Percentiles rank a stretch among this genome's conserved stretches.
Conservation (phyloP, 1,140 invertebrate genomes). For the Grapholita molesta region DNA sequence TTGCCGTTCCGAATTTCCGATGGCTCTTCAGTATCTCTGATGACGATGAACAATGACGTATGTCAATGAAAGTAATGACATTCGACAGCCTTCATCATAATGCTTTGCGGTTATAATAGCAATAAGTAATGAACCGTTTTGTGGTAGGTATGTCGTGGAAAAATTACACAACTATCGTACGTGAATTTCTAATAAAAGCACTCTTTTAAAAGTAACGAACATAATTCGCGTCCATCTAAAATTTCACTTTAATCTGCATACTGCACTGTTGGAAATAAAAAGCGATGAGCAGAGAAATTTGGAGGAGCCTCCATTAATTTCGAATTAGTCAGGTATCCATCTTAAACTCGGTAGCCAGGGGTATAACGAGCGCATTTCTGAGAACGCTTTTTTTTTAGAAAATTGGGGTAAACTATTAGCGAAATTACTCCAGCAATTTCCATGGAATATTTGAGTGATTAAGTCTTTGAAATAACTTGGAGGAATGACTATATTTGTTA, state of each 20-base stretch:
- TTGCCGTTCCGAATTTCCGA: not conserved
- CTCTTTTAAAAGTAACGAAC: not conserved
- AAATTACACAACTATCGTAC: not conserved
- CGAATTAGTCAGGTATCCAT: constrained; percentile 11
- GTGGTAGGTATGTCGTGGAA: not conserved
- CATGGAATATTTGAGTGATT: not conserved
- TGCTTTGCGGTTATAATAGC: not conserved
- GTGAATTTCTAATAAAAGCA: constrained; percentile 11
- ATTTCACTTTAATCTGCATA: not conserved
- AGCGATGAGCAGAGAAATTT: not conserved
- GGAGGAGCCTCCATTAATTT: constrained; percentile 1
- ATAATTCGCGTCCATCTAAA: not conserved
- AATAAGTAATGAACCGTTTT: not conserved
- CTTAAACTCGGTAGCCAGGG: constrained; percentile 1
- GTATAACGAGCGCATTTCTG: not conserved
- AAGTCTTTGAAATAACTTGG: not conserved
- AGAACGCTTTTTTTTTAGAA: not conserved
- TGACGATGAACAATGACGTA: not conserved
- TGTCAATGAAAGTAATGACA: constrained; percentile 1
- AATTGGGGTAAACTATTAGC: constrained; percentile 8
- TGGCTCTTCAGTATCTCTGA: not conserved
- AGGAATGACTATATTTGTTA: not conserved
- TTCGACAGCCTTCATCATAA: not conserved
- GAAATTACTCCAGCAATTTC: not conserved
- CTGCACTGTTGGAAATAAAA: not conserved